Evolutionary conservation across 1,140 invertebrate species (phyloP).

Genomic region (Neotoxoptera formosana): DNA sequence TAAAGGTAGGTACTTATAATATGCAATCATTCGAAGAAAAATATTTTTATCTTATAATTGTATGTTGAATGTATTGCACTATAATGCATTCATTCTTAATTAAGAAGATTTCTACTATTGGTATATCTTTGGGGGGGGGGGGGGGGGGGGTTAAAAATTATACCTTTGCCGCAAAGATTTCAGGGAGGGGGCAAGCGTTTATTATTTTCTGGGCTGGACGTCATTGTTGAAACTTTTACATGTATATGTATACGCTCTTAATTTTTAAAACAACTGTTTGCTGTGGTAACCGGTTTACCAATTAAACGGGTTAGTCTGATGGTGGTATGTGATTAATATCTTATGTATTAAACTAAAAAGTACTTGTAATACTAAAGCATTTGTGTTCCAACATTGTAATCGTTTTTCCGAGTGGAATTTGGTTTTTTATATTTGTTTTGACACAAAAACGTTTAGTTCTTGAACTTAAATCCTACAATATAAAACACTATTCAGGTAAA

Average conservation of each 20-base stretch:
- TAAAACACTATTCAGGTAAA: too few species aligned
- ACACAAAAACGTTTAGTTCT: too few species aligned
- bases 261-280: not conserved
- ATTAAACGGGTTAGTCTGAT: not conserved
- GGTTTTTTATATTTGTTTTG: not conserved
- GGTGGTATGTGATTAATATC: not conserved
- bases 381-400: not conserved
- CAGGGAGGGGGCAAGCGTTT: not conserved
- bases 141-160: too few species aligned
- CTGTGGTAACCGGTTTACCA: not conserved
- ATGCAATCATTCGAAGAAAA: not conserved
- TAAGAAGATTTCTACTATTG: not conserved
- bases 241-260: too few species aligned
- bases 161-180: too few species aligned
- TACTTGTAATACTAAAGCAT: not conserved
- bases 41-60: too few species aligned
- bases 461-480: too few species aligned
- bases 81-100: not conserved
- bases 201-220: not conserved
- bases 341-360: not conserved
- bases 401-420: not conserved
- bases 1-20: not conserved
- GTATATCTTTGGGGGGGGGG: not conserved
- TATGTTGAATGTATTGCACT: not conserved
- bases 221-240: too few species aligned